These are phyloP conservation scores for Cardiocondyla obscurior DNA, from an alignment of 1,140 invertebrate genomes.

Conservation along the genomic window DNA sequence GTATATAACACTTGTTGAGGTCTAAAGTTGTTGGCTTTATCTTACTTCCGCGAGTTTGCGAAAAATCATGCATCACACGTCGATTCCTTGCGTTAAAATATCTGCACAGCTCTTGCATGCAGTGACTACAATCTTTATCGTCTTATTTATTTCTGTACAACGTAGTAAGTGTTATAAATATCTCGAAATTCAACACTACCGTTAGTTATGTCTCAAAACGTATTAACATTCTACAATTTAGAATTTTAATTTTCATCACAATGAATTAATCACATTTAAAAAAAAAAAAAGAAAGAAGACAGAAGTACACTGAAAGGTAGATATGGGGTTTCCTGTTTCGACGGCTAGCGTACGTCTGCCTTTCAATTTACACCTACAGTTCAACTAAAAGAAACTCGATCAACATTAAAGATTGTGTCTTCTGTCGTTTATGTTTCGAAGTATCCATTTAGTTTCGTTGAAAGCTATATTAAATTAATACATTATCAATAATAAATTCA, in stretches of 20 bases:
- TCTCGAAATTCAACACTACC: slow-evolving; percentile 70
- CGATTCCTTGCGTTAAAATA: slow-evolving; percentile 20
- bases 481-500: slow-evolving; percentile 26
- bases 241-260: slow-evolving; percentile 46
- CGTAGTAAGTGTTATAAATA: slow-evolving; percentile 65
- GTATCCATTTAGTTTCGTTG: slow-evolving; percentile 27
- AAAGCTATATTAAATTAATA: slow-evolving; percentile 3
- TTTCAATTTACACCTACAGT: background rate
- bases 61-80: slow-evolving; percentile 13
- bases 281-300: too few relatives aligned
- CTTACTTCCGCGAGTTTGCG: background rate
- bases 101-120: background rate
- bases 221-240: slow-evolving; percentile 25
- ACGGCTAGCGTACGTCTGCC: too few relatives aligned
- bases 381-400: slow-evolving; percentile 8
- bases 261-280: slow-evolving; percentile 22
- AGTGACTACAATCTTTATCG: slow-evolving; percentile 40
- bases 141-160: slow-evolving; percentile 6
- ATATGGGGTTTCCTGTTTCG: too few relatives aligned
- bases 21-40: background rate
- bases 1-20: slow-evolving; percentile 16
- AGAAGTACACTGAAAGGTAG: too few relatives aligned
- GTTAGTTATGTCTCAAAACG: slow-evolving; percentile 38
- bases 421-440: background rate
- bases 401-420: background rate